Conservation (phyloP, 2,888 invertebrate species). For the Metopia argyrocephala region DNA sequence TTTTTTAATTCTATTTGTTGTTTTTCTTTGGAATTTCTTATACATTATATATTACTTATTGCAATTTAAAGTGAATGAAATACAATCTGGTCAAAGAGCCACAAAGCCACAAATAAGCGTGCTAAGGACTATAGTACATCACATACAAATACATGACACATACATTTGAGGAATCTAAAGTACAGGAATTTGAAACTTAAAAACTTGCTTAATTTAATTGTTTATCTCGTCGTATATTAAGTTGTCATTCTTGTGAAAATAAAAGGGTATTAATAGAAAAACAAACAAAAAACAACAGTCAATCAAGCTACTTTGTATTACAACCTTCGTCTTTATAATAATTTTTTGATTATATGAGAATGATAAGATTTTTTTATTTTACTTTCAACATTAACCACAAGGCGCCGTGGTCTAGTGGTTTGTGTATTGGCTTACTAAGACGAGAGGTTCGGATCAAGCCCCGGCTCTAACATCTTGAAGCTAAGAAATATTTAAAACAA, state of each 20-base stretch:
- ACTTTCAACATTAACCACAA: too few species aligned
- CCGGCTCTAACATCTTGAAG: too few species aligned
- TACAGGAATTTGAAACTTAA: not conserved
- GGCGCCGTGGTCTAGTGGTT: too few species aligned
- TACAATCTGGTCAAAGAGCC: not conserved
- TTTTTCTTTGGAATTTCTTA: conserved; percentile 6
- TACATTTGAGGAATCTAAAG: not conserved
- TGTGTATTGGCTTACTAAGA: too few species aligned
- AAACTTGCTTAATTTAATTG: conserved; percentile 5
- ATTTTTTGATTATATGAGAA: too few species aligned
- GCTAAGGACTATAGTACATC: not conserved
- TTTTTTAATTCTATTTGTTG: not conserved
- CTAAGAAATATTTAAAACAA: too few species aligned
- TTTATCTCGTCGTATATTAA: conserved; percentile 7
- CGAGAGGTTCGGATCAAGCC: too few species aligned
- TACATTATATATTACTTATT: not conserved
- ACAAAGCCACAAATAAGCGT: not conserved
- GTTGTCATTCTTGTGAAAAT: not conserved
- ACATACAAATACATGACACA: not conserved
- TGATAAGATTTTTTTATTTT: too few species aligned
- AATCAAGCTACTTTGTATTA: too few species aligned
- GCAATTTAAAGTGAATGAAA: not conserved
- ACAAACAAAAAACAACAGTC: too few species aligned
- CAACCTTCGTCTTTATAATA: too few species aligned
- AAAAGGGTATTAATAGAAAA: too few species aligned